These are phyloP conservation scores for Mimas tiliae DNA, from an alignment of 2,888 invertebrate genomes.

Conservation along the genomic window DNA sequence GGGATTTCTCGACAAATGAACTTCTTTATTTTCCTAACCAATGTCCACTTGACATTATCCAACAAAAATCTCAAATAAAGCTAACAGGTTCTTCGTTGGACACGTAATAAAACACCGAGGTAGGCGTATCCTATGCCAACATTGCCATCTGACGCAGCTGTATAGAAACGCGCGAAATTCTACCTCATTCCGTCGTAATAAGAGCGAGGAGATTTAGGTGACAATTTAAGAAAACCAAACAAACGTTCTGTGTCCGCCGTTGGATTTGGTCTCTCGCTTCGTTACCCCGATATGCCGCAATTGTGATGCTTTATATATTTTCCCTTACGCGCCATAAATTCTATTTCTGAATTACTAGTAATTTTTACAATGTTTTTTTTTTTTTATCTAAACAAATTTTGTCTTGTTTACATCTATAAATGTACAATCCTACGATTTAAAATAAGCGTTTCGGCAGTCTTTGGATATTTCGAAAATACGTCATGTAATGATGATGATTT, in stretches of 20 bases:
- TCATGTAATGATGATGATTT: too few relatives aligned
- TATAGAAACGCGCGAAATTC: conserved; percentile 33
- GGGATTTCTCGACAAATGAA: conserved; percentile 7
- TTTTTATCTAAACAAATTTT: neutral
- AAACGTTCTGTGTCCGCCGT: conserved; percentile 49
- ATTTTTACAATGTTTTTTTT: neutral
- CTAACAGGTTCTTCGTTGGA: conserved; percentile 43
- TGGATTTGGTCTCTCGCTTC: conserved; percentile 60
- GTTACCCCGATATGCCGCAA: conserved; percentile 51
- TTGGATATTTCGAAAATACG: too few relatives aligned
- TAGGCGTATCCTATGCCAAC: conserved; percentile 58
- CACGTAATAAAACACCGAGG: conserved; percentile 48
- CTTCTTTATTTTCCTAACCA: conserved; percentile 23
- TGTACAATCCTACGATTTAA: too few relatives aligned
- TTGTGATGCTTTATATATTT: conserved; percentile 43
- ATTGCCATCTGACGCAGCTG: conserved; percentile 43
- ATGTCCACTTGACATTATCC: conserved; percentile 22
- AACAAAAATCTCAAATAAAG: conserved; percentile 24
- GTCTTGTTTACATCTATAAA: too few relatives aligned
- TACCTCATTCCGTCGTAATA: conserved; percentile 41
- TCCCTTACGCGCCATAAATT: conserved; percentile 40
- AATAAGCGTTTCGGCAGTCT: too few relatives aligned
- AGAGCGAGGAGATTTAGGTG: conserved; percentile 38
- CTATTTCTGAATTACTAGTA: conserved; percentile 33
- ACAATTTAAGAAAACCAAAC: conserved; percentile 48